A percentile compares a stretch with the other conserved stretches of the same genome.
Evolutionary conservation across 2,113 vertebrate species (phyloP).

Genomic region (Brachionichthys hirsutus): DNA sequence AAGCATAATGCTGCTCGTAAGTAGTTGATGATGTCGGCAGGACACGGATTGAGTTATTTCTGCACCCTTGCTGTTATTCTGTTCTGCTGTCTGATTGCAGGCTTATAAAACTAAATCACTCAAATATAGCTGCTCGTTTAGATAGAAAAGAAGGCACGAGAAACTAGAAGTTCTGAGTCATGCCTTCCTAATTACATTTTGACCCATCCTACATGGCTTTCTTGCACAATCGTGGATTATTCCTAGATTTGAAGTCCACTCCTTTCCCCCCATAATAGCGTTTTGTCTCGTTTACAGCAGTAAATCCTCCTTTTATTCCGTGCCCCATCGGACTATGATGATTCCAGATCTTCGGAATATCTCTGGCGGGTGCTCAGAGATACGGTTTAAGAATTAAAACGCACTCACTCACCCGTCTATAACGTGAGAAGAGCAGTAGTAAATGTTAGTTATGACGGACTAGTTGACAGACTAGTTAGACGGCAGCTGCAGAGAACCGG

Average conservation of each 20-base stretch:
- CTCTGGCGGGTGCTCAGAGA: not conserved
- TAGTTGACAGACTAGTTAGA: not conserved
- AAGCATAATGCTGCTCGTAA: conserved; percentile 55
- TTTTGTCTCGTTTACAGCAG: not conserved
- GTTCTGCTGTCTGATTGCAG: conserved; percentile 23
- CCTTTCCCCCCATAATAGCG: not conserved
- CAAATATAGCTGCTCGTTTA: not conserved
- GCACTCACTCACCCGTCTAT: too few relatives aligned
- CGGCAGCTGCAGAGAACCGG: not conserved
- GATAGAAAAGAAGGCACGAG: not conserved
- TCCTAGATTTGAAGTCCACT: not conserved
- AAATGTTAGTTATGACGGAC: not conserved
- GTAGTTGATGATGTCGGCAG: conserved; percentile 37
- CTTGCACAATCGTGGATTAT: not conserved
- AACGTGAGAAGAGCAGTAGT: too few relatives aligned
- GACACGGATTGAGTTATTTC: conserved; percentile 33
- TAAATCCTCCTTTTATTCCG: conserved; percentile 1
- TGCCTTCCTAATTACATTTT: conserved; percentile 1
- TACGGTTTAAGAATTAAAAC: not conserved
- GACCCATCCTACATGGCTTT: not conserved
- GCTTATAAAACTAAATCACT: conserved; percentile 26
- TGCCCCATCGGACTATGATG: not conserved
- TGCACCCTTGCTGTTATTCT: too few relatives aligned
- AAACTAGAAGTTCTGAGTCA: not conserved
- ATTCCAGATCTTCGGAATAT: not conserved